Conservation (phyloP, 2,113 vertebrate genomes). For the Ivindomyrus marchei region DNA sequence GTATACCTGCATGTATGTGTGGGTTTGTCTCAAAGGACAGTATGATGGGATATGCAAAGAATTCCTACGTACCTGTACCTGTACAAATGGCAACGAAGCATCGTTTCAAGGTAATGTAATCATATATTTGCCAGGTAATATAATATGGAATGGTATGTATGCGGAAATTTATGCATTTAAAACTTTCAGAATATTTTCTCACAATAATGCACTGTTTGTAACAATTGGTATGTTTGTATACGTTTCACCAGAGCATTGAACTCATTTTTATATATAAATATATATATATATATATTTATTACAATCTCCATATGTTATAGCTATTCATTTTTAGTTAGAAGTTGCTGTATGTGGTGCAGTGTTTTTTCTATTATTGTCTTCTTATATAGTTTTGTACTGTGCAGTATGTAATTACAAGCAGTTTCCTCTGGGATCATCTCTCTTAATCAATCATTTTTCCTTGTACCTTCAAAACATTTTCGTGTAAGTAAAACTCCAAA, state of each 20-base stretch:
- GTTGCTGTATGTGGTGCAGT: neutral
- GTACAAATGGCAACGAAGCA: neutral
- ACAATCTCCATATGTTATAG: neutral
- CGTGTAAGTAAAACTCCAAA: too few species aligned
- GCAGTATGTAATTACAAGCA: neutral
- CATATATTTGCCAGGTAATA: neutral
- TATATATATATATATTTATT: neutral
- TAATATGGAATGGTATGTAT: neutral
- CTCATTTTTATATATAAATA: neutral
- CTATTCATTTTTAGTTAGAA: neutral
- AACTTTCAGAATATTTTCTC: neutral
- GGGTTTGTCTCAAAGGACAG: neutral
- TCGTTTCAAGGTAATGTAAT: neutral
- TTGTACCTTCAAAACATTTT: too few species aligned
- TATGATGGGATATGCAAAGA: neutral
- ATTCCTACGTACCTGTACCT: neutral
- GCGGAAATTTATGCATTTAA: neutral
- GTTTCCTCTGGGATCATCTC: neutral
- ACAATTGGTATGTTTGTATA: neutral
- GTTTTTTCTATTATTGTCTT: neutral
- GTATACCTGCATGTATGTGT: neutral
- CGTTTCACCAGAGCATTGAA: neutral
- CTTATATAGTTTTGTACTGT: neutral
- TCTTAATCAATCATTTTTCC: too few species aligned
- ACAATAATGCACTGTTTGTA: neutral